Conservation (phyloP, 2,888 invertebrate species). For the Sphaerolaimus hirsutus region DNA sequence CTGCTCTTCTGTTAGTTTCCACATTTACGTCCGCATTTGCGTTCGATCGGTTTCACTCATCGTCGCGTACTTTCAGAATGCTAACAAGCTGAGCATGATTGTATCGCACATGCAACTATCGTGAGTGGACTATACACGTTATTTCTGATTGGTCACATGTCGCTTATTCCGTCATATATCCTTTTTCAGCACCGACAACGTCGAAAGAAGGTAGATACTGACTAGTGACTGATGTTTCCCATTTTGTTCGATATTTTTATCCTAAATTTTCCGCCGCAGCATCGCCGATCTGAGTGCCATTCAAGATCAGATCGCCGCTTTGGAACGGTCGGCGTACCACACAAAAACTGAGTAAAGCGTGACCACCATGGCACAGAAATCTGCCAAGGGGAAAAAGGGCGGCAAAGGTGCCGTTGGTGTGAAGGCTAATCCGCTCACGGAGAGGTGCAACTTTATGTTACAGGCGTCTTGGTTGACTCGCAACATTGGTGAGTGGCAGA, state of each 20-base stretch:
- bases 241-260: not conserved
- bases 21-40: not conserved
- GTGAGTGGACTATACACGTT: not conserved
- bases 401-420: too few species aligned
- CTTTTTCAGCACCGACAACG: not conserved
- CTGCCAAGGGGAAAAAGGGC: too few species aligned
- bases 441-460: too few species aligned
- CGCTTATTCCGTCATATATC: too few species aligned
- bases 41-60: too few species aligned
- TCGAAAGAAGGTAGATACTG: not conserved
- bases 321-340: not conserved
- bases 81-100: not conserved
- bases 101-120: conserved; percentile 1
- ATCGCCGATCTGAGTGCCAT: not conserved
- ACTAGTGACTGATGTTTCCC: not conserved
- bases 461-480: too few species aligned
- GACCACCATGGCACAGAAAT: too few species aligned
- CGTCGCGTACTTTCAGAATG: not conserved
- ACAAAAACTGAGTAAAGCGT: not conserved
- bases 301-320: not conserved
- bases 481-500: too few species aligned
- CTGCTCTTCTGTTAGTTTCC: not conserved
- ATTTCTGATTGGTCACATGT: too few species aligned
- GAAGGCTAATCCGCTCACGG: too few species aligned
- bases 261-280: not conserved